phyloP scores from a whole-genome alignment of 1,140 invertebrate species.

The Rhyacophila brunnea region DNA sequence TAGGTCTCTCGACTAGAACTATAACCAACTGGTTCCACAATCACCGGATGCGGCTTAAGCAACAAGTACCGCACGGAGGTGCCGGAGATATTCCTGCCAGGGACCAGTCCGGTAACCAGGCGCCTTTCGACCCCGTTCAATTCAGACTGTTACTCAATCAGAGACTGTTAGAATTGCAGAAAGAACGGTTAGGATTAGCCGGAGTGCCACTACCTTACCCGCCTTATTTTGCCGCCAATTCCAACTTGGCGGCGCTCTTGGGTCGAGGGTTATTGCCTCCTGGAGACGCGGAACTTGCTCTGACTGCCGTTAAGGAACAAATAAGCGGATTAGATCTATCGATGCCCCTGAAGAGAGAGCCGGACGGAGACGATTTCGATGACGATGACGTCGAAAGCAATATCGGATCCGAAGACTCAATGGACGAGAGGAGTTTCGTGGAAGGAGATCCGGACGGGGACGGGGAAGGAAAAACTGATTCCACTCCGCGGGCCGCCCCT shows the following conservation, averaged over 20 bases:
- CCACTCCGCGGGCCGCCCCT: conserved; percentile 52
- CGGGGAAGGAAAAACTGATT: conserved; percentile 55
- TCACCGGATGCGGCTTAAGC: conserved; percentile 96
- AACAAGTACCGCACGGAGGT: conserved; percentile 74
- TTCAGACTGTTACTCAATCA: conserved; percentile 86
- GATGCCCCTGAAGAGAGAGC: conserved; percentile 76
- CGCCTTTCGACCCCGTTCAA: conserved; percentile 85
- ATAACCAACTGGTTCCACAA: conserved; percentile 99
- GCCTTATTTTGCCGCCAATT: conserved; percentile 72
- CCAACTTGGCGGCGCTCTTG: conserved; percentile 70
- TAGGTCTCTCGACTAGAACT: conserved; percentile 90
- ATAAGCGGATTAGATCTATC: conserved; percentile 77
- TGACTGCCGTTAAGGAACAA: conserved; percentile 69
- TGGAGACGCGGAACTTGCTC: conserved; percentile 51
- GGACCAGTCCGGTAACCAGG: conserved; percentile 59
- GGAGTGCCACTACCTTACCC: conserved; percentile 71
- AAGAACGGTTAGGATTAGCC: conserved; percentile 74
- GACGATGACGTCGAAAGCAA: conserved; percentile 74
- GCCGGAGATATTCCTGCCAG: conserved; percentile 67
- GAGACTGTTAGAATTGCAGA: conserved; percentile 80
- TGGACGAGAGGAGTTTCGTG: conserved; percentile 52
- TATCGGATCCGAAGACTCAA: conserved; percentile 73
- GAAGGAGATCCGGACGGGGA: conserved; percentile 55
- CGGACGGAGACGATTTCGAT: conserved; percentile 70
- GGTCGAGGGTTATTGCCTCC: conserved; percentile 60